Evolutionary conservation across 2,888 invertebrate species (phyloP), one percentile per base, ranked within the genome.

Genomic region (Pachliopta kotzebuea): DNA sequence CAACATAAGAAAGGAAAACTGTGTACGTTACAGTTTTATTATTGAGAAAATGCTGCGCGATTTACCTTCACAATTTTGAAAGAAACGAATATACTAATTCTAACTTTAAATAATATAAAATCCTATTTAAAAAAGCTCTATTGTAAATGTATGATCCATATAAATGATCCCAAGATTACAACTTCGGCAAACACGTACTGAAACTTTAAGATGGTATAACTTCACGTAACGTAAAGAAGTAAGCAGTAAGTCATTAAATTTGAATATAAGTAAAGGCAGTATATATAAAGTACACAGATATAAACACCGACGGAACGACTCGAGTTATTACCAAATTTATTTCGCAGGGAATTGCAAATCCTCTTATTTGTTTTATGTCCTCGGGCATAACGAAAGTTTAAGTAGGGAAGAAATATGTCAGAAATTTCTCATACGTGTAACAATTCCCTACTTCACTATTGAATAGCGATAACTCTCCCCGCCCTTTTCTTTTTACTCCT

Each of bases 231-330:
- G 14, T 21, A 21, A 52, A 52, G 21, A 21, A 52, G 50, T 20
- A 20, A 55, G 60, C 49, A 31, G 24, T 37, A 37, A 37, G 56
- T 52, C 20, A 21, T 56, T 62, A 57, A 57, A 61, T 61, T 61
- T 65, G 60, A 68, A 75, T 73, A 69, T 68, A 69, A 65, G 68
- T 73, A 75, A 75, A 79, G 76, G 75, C 76, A 74, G 76, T 78
- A 78, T 76, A 72, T 75, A 81, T 82, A 78, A 81, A 81, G 79
- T 69, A 78, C 31, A 49, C 24, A 55, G 67, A 76, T 76, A 76
- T 76, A 78, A 73, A 72, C 64, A 66, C 68, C 67, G 70, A 72
- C 68, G 45, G 69, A 69, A 69, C 67, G 65, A 64, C 61, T 65
- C 57, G 60, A 65, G 72, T 73, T 74, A 74, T 68, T 62, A 67